Percentiles rank a stretch among this genome's conserved stretches.
Conservation (phyloP, 2,113 vertebrate genomes). For the Larimichthys crocea region DNA sequence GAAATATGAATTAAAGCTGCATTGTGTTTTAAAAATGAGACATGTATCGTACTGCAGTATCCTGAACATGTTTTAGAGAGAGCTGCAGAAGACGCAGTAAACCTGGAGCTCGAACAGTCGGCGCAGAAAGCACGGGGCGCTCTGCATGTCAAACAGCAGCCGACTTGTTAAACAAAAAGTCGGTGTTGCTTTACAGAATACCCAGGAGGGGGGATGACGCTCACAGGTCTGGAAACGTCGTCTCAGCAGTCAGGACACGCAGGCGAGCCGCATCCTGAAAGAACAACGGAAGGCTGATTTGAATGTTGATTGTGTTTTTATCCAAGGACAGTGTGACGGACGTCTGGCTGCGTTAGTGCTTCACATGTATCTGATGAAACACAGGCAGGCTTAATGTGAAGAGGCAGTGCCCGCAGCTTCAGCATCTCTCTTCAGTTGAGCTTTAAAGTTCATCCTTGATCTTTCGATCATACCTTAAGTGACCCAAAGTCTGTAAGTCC, state of each 20-base stretch:
- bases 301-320: neutral
- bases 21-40: neutral
- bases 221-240: constrained; percentile 41
- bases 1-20: neutral
- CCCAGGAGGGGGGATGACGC: neutral
- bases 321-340: neutral
- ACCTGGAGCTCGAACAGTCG: neutral
- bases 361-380: neutral
- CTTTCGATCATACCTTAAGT: neutral
- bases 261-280: constrained; percentile 45
- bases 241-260: constrained; percentile 2
- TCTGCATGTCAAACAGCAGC: neutral
- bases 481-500: neutral
- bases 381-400: too few species aligned
- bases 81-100: neutral
- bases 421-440: too few species aligned
- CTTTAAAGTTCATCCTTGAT: too few species aligned
- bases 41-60: neutral
- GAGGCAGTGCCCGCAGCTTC: too few species aligned
- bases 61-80: neutral
- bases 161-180: neutral
- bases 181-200: neutral
- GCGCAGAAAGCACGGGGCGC: neutral
- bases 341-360: too few species aligned
- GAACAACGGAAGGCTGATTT: neutral